phyloP scores from a whole-genome alignment of 2,888 invertebrate species.

The Boloria selene region DNA sequence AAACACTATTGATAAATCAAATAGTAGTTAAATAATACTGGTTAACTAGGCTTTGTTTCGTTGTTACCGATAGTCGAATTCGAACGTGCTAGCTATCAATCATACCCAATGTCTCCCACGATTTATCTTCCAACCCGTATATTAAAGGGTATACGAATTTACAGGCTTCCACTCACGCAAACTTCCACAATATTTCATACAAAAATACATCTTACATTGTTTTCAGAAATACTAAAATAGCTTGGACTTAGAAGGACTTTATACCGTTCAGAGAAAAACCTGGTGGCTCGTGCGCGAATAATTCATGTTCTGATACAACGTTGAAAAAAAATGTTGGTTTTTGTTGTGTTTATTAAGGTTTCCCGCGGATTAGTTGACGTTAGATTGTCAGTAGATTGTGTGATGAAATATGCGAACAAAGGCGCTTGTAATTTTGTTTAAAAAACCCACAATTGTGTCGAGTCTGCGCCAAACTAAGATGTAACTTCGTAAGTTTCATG shows the following conservation, averaged over 20 bases:
- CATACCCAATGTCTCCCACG: conserved; percentile 70
- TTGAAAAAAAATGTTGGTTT: conserved; percentile 38
- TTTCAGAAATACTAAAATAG: conserved; percentile 30
- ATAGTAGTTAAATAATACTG: conserved; percentile 15
- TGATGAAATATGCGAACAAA: conserved; percentile 29
- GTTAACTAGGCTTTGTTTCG: conserved; percentile 20
- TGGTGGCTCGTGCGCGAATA: conserved; percentile 39
- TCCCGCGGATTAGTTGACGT: conserved; percentile 40
- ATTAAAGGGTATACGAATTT: conserved; percentile 65
- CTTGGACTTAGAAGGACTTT: conserved; percentile 28
- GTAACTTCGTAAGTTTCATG: conserved; percentile 33
- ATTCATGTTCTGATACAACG: conserved; percentile 43
- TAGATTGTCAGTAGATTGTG: conserved; percentile 34
- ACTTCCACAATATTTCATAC: conserved; percentile 15
- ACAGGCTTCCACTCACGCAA: conserved; percentile 33
- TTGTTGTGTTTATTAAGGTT: conserved; percentile 42
- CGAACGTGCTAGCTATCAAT: conserved; percentile 67
- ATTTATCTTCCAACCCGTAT: conserved; percentile 72
- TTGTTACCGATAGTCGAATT: conserved; percentile 49
- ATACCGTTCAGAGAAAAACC: conserved; percentile 34
- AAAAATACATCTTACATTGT: conserved; percentile 28
- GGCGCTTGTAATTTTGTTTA: conserved; percentile 28
- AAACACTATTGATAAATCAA: neutral
- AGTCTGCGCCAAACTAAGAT: conserved; percentile 26
- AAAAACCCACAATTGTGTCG: conserved; percentile 10